These are phyloP conservation scores for Sebastes kiyomatsui DNA, from an alignment of 2,797 vertebrate species.

Conservation along the genomic window DNA sequence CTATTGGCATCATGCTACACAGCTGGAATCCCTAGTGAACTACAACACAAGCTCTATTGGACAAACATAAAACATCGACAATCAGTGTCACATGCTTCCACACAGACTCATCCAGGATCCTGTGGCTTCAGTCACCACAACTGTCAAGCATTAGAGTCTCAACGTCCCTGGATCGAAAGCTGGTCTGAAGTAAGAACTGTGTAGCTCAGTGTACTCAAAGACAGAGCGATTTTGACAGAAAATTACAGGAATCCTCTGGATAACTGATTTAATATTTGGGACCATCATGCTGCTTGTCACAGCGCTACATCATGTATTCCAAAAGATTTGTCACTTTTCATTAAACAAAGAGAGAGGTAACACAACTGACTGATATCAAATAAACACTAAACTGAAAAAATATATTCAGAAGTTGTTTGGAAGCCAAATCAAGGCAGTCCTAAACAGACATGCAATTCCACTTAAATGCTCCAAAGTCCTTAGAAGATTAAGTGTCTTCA, in stretches of 20 bases:
- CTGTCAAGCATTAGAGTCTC: background rate
- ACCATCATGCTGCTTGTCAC: background rate
- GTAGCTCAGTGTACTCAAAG: background rate
- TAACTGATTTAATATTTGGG: background rate
- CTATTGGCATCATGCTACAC: slow-evolving; percentile 5
- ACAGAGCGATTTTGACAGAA: background rate
- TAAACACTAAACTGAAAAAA: background rate
- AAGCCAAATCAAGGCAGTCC: background rate
- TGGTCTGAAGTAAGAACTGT: slow-evolving; percentile 8
- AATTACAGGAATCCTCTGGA: background rate
- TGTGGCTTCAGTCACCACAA: slow-evolving; percentile 26
- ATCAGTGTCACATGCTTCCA: slow-evolving; percentile 27
- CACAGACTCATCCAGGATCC: slow-evolving; percentile 20
- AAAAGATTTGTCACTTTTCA: too few relatives aligned
- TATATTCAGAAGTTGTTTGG: background rate
- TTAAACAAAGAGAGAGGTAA: background rate
- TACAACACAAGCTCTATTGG: slow-evolving; percentile 12
- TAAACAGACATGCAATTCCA: background rate
- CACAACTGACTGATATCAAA: background rate
- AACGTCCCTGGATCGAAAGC: background rate
- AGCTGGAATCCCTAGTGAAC: slow-evolving; percentile 23
- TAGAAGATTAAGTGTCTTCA: background rate
- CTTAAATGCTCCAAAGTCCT: background rate
- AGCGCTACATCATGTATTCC: background rate
- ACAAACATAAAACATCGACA: slow-evolving; percentile 36